These are phyloP conservation scores for Macroramphosus scolopax DNA, from an alignment of 2,797 vertebrate species.

Conservation along the genomic window DNA sequence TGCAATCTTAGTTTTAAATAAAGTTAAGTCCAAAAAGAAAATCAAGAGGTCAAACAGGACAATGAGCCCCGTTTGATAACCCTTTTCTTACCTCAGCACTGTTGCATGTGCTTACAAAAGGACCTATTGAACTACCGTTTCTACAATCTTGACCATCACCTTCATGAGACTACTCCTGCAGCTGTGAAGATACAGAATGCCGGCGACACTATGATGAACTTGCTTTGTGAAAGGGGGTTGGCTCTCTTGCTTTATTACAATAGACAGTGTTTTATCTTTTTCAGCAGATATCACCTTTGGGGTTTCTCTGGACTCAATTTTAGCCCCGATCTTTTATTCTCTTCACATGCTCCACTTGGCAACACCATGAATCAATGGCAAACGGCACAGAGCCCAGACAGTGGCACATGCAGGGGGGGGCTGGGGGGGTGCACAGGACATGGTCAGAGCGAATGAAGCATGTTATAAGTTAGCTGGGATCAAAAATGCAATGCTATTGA, in stretches of 20 bases:
- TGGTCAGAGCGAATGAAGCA: slow-evolving; percentile 9
- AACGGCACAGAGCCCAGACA: slow-evolving; percentile 20
- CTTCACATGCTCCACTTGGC: slow-evolving; percentile 49
- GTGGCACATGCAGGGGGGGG: slow-evolving; percentile 8
- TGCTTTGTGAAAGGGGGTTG: slow-evolving; percentile 20
- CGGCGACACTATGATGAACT: slow-evolving; percentile 6
- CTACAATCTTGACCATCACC: background rate
- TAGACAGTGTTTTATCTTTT: slow-evolving; percentile 59
- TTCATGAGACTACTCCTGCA: slow-evolving; percentile 1
- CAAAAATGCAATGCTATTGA: too few species aligned
- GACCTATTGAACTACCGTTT: background rate
- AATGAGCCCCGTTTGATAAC: too few species aligned
- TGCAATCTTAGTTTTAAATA: too few species aligned
- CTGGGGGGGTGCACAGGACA: slow-evolving; percentile 14
- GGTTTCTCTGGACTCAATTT: slow-evolving; percentile 53
- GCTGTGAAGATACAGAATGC: slow-evolving; percentile 3
- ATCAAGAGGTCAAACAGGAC: too few species aligned
- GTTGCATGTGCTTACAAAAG: too few species aligned
- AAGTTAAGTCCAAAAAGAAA: too few species aligned
- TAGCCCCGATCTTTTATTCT: slow-evolving; percentile 48
- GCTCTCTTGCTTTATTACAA: slow-evolving; percentile 38
- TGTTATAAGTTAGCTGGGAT: too few species aligned
- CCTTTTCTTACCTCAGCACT: too few species aligned
- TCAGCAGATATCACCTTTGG: slow-evolving; percentile 56
- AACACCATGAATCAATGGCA: slow-evolving; percentile 62